These are phyloP conservation scores for Rhyzopertha dominica DNA, from an alignment of 1,140 invertebrate genomes.

Conservation along the genomic window DNA sequence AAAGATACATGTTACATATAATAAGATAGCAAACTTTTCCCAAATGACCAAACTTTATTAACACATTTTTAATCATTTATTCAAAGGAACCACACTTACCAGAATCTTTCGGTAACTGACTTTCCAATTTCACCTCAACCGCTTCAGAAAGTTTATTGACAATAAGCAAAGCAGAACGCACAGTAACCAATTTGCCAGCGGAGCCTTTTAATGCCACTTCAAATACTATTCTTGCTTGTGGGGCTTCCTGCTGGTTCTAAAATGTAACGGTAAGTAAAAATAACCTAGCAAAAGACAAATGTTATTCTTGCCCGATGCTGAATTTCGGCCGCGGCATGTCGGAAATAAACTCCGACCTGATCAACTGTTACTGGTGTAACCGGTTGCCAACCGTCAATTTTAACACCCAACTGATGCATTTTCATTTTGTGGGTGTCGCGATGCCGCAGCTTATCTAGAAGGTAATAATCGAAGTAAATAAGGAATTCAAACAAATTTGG, in stretches of 20 bases:
- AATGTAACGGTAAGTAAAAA: constrained; percentile 5
- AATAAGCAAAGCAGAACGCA: constrained; percentile 82
- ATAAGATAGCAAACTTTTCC: too few relatives aligned
- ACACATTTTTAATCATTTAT: too few relatives aligned
- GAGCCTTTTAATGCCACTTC: constrained; percentile 87
- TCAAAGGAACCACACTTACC: too few relatives aligned
- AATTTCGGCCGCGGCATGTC: constrained; percentile 61
- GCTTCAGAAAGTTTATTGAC: constrained; percentile 69
- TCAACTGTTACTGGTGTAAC: constrained; percentile 89
- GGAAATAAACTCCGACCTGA: constrained; percentile 90
- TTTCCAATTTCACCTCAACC: constrained; percentile 67
- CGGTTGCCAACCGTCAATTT: constrained; percentile 85
- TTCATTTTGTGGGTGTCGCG: constrained; percentile 73
- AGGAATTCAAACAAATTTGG: too few relatives aligned
- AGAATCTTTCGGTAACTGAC: constrained; percentile 38
- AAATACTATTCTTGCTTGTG: constrained; percentile 69
- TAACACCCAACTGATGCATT: constrained; percentile 81
- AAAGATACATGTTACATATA: too few relatives aligned
- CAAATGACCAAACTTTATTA: background rate
- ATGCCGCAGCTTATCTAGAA: constrained; percentile 61
- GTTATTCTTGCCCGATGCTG: constrained; percentile 30
- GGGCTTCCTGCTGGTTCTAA: constrained; percentile 25
- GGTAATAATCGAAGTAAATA: constrained; percentile 12
- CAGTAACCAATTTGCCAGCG: constrained; percentile 91
- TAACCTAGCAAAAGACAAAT: background rate